A percentile compares a stretch with the other conserved stretches of the same genome.
These are phyloP conservation scores for Eupithecia vulgata DNA, from an alignment of 2,888 invertebrate species.

Conservation along the genomic window DNA sequence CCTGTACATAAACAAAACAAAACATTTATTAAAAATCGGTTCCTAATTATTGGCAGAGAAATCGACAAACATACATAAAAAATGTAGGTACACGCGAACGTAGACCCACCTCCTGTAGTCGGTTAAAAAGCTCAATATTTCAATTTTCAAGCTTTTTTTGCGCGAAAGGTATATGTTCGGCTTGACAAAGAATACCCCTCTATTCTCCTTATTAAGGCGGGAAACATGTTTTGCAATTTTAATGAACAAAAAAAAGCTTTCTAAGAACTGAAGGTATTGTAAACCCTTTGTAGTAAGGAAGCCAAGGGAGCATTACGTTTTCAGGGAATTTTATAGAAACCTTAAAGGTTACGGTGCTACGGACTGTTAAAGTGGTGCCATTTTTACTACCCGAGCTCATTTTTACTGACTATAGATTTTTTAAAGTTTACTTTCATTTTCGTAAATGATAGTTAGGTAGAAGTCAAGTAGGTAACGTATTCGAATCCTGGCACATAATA, in stretches of 20 bases:
- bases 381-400: neutral
- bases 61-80: too few relatives aligned
- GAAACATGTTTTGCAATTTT: slow-evolving; percentile 1
- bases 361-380: neutral
- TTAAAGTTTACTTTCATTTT: neutral
- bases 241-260: neutral
- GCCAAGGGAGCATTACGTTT: neutral
- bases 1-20: too few relatives aligned
- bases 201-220: neutral
- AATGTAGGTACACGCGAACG: too few relatives aligned
- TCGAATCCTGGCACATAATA: neutral
- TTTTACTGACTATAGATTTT: neutral
- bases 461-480: neutral
- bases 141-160: neutral
- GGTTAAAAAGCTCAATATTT: too few relatives aligned
- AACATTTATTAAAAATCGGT: too few relatives aligned
- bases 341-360: neutral
- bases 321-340: neutral
- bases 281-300: neutral
- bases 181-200: neutral
- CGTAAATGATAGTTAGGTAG: neutral
- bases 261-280: neutral
- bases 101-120: too few relatives aligned
- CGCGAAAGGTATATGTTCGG: neutral
- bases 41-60: too few relatives aligned